Conservation (phyloP, 2,888 invertebrate species). For the Merodon equestris region DNA sequence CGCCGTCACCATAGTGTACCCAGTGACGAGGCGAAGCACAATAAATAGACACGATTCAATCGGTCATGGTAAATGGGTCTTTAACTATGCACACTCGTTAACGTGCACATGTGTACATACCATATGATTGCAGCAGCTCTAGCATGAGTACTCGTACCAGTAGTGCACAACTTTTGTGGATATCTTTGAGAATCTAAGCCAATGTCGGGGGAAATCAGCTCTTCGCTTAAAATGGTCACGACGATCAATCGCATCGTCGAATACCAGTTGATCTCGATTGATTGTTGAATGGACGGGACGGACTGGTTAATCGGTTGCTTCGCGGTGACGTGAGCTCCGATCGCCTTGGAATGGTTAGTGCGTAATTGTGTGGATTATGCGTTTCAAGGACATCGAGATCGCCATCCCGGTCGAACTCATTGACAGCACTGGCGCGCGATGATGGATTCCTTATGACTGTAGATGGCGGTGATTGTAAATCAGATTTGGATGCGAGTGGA, state of each 20-base stretch:
- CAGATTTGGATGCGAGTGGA: neutral
- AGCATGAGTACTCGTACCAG: neutral
- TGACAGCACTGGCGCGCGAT: slow-evolving; percentile 9
- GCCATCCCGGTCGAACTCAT: slow-evolving; percentile 36
- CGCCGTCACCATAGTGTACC: neutral
- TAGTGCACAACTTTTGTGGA: slow-evolving; percentile 31
- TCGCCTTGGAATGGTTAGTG: slow-evolving; percentile 20
- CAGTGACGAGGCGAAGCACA: slow-evolving; percentile 1
- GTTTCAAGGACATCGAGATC: slow-evolving; percentile 54
- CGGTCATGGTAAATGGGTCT: slow-evolving; percentile 68
- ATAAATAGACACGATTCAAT: slow-evolving; percentile 49
- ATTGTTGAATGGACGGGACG: slow-evolving; percentile 54
- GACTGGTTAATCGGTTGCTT: slow-evolving; percentile 24
- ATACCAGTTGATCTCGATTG: slow-evolving; percentile 58
- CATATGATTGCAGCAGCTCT: neutral
- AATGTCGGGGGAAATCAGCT: slow-evolving; percentile 54
- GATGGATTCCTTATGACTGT: slow-evolving; percentile 59
- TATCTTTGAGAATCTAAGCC: slow-evolving; percentile 67
- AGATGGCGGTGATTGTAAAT: slow-evolving; percentile 39
- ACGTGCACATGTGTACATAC: neutral
- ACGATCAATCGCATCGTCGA: slow-evolving; percentile 37
- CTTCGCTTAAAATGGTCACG: slow-evolving; percentile 67
- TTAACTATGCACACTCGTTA: slow-evolving; percentile 31
- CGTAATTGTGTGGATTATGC: slow-evolving; percentile 18
- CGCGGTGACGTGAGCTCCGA: slow-evolving; percentile 48